These are phyloP conservation scores for Microctenopoma steveboyesi DNA, from an alignment of 2,797 vertebrate species.

Conservation along the genomic window DNA sequence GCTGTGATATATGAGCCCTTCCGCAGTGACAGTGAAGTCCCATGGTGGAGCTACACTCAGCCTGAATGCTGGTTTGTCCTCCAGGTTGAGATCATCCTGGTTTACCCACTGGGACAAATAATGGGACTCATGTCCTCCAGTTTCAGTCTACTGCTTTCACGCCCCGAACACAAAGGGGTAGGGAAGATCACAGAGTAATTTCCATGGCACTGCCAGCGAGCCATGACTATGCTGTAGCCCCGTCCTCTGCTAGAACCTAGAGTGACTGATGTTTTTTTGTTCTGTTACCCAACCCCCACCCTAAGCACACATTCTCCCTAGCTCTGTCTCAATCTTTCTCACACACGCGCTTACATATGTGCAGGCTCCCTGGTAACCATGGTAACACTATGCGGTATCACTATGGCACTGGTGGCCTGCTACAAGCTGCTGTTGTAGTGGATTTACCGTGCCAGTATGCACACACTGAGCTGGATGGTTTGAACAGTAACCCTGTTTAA, in stretches of 20 bases:
- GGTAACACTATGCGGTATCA: constrained; percentile 77
- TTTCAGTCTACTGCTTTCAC: constrained; percentile 40
- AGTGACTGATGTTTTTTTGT: constrained; percentile 63
- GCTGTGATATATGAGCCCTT: background rate
- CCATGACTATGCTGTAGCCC: constrained; percentile 30
- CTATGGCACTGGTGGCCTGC: constrained; percentile 68
- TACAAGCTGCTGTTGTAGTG: constrained; percentile 64
- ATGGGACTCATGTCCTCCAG: constrained; percentile 34
- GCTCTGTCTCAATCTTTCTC: constrained; percentile 41
- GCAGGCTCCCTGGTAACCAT: constrained; percentile 86
- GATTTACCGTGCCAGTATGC: constrained; percentile 61
- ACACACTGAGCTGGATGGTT: constrained; percentile 52
- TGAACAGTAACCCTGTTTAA: constrained; percentile 35
- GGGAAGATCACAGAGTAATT: constrained; percentile 38
- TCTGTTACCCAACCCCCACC: constrained; percentile 68
- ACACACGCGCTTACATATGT: constrained; percentile 73
- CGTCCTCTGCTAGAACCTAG: constrained; percentile 39
- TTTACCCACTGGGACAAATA: constrained; percentile 35
- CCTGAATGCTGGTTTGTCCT: constrained; percentile 22
- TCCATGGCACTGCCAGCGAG: constrained; percentile 28
- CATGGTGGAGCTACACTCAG: constrained; percentile 5
- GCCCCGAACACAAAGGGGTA: constrained; percentile 14
- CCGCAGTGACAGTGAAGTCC: constrained; percentile 1
- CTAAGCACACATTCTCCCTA: constrained; percentile 22
- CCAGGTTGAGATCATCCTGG: constrained; percentile 25